phyloP scores from a whole-genome alignment of 2,888 invertebrate species.

The Euspilapteryx auroguttella region DNA sequence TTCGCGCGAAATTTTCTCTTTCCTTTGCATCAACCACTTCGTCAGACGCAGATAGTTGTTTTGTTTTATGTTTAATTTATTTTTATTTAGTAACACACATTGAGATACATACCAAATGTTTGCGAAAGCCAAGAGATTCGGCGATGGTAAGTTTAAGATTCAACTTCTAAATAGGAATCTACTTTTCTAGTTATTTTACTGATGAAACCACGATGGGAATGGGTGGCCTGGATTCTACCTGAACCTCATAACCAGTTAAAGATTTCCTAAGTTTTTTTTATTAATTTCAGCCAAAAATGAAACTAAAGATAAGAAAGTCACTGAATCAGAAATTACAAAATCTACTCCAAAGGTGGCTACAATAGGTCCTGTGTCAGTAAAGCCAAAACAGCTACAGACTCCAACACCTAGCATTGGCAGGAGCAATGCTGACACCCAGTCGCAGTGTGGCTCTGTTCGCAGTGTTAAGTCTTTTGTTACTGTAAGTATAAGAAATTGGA shows the following conservation, averaged over 20 bases:
- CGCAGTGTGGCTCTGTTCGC: constrained; percentile 31
- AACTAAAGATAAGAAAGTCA: constrained; percentile 15
- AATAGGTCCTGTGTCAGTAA: constrained; percentile 11
- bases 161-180: constrained; percentile 1
- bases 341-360: constrained; percentile 12
- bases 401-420: too few species aligned
- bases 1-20: too few species aligned
- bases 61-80: not conserved
- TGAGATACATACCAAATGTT: too few species aligned
- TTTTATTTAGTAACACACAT: too few species aligned
- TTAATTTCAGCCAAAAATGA: constrained; percentile 1
- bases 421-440: constrained; percentile 20
- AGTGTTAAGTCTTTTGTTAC: constrained; percentile 39
- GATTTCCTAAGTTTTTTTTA: too few species aligned
- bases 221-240: too few species aligned
- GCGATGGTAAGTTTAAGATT: constrained; percentile 26
- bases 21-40: too few species aligned
- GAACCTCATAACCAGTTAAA: too few species aligned
- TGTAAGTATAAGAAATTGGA: too few species aligned
- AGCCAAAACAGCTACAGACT: too few species aligned
- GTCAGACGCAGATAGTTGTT: too few species aligned
- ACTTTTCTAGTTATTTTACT: not conserved
- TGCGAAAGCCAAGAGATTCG: constrained; percentile 50
- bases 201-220: too few species aligned
- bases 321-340: constrained; percentile 15